Conservation (phyloP, 2,113 vertebrate genomes). For the Brachypodius melanocephalos region DNA sequence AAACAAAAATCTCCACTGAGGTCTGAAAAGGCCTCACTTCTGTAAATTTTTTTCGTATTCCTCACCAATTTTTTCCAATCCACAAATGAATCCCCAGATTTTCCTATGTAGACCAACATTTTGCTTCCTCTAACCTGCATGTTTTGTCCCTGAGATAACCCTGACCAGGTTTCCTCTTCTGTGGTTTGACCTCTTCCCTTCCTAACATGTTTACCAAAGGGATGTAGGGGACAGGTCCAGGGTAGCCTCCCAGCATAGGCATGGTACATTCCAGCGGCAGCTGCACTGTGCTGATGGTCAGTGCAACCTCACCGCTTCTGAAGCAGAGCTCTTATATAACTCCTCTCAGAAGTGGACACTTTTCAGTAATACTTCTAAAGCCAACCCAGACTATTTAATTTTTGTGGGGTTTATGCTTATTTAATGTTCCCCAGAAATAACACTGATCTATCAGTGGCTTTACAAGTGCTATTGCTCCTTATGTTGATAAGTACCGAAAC, state of each 20-base stretch:
- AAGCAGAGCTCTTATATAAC: background rate
- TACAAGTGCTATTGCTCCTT: background rate
- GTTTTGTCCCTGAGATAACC: slow-evolving; percentile 66
- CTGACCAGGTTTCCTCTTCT: slow-evolving; percentile 67
- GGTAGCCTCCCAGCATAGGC: slow-evolving; percentile 63
- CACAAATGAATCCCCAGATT: background rate
- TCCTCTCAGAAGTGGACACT: background rate
- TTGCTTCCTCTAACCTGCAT: slow-evolving; percentile 21
- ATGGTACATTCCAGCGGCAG: slow-evolving; percentile 39
- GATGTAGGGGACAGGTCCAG: background rate
- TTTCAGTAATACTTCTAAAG: background rate
- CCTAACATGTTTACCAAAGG: background rate
- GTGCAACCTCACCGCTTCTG: background rate
- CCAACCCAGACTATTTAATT: background rate
- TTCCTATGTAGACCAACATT: background rate
- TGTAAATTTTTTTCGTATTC: background rate
- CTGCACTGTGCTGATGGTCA: background rate
- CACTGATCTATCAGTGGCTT: background rate
- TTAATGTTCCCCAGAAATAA: background rate
- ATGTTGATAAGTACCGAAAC: background rate
- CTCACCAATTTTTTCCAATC: slow-evolving; percentile 2
- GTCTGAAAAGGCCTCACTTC: background rate
- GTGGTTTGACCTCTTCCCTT: slow-evolving; percentile 47
- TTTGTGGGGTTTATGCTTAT: background rate
- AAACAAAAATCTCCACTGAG: slow-evolving; percentile 32